Percentiles rank a stretch among this genome's conserved stretches.
These are phyloP conservation scores for Allolobophora icterica DNA, from an alignment of 2,888 invertebrate species.

Conservation along the genomic window DNA sequence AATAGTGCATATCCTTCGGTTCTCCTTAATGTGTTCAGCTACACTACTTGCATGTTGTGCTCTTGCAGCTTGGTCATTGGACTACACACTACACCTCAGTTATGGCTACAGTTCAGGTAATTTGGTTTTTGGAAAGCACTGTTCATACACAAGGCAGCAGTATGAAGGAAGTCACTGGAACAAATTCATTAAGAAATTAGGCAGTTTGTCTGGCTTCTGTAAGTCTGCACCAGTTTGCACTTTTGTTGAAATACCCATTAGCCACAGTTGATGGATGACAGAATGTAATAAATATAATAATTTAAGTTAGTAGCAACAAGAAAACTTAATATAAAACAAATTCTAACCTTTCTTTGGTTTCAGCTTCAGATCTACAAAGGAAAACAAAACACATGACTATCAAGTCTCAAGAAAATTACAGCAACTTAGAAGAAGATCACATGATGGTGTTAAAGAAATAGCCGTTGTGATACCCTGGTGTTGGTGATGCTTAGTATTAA, in stretches of 20 bases:
- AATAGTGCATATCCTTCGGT: neutral
- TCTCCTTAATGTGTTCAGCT: neutral
- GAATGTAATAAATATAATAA: neutral
- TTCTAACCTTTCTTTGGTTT: constrained; percentile 22
- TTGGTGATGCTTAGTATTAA: too few relatives aligned
- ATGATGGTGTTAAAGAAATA: too few relatives aligned
- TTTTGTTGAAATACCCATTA: too few relatives aligned
- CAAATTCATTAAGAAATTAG: neutral
- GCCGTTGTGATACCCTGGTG: too few relatives aligned
- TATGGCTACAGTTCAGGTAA: neutral
- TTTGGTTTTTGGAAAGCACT: neutral
- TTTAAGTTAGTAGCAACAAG: neutral
- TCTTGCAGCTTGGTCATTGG: neutral
- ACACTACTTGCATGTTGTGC: neutral
- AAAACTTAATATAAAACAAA: neutral
- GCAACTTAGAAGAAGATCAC: too few relatives aligned
- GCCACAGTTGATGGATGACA: neutral
- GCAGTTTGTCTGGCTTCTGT: neutral
- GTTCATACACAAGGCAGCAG: neutral
- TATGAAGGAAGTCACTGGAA: neutral
- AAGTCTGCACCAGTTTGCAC: neutral
- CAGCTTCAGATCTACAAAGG: constrained; percentile 20
- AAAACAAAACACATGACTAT: neutral
- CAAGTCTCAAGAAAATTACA: too few relatives aligned
- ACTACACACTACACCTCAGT: neutral